Evolutionary conservation across 2,888 invertebrate genomes (phyloP), one percentile per base, ranked within the genome.

Genomic region (Petrophora chlorosata): DNA sequence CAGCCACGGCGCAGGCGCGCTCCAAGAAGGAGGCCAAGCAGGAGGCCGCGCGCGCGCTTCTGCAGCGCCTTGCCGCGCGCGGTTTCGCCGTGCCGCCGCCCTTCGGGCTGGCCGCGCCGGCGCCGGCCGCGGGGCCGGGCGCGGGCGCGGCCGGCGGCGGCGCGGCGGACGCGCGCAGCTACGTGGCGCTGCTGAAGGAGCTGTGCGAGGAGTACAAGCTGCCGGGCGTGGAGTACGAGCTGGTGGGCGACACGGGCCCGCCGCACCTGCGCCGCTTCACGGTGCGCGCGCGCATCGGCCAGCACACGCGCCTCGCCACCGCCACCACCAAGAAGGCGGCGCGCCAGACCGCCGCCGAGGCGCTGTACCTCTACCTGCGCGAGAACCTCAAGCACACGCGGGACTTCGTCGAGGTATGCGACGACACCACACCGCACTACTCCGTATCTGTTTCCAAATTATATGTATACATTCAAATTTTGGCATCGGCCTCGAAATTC

Each of bases 261-360:
- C 91, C 94, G 25, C 94, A 94, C 82, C 85, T 88, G 43, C 91
- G 92, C 61, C 84, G 91, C 57, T 94, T 94, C 76, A 93, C 93
- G 0, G 76, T 92, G 56, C 80, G 90, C 51, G 93, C 92, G 64
- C 63, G 69, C 49, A 83, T 94, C 12, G 91, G 91, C 14, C 82
- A 82, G 28, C 91, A 93, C 68, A 70, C 64, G 59, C 92, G 93
- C 44, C 67, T 76, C 57, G 92, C 92, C 46, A 88, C 90, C 16
- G 90, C 92, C 33, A 88, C 88, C 60, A 94, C 93, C 42, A 94
- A 94, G 73, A 93, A 93, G 72, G 88, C 91, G 52, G 94, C 94
- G 5, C 92, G 93, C 41, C 94, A 94, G 66, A 74, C 89, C 17
- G 93, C 93, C 26, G 93, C 94, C 16, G 78, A 83, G 58, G 64